phyloP scores from a whole-genome alignment of 2,113 vertebrate genomes.

The Archilochus colubris region DNA sequence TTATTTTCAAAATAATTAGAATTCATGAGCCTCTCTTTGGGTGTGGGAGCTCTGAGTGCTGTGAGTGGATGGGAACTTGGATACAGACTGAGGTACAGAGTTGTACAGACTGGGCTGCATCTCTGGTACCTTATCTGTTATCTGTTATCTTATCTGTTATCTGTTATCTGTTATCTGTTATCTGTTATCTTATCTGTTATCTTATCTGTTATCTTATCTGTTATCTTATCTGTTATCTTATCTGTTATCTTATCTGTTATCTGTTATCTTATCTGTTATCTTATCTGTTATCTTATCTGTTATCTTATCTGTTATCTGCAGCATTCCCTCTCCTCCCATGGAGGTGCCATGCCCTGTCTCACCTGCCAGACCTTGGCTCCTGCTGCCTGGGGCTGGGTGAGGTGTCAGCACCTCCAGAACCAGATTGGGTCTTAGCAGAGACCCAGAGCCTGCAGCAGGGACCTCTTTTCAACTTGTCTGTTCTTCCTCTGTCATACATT shows the following conservation, averaged over 20 bases:
- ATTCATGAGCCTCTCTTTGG: neutral
- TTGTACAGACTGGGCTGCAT: too few species aligned
- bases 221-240: neutral
- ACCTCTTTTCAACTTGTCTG: neutral
- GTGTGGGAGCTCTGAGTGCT: neutral
- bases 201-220: too few species aligned
- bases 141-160: too few species aligned
- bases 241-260: too few species aligned
- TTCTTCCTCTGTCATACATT: neutral
- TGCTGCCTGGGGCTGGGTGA: neutral
- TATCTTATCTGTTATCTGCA: neutral
- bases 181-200: too few species aligned
- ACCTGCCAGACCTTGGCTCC: neutral
- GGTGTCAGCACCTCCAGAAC: neutral
- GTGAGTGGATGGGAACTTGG: neutral
- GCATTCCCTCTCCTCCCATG: neutral
- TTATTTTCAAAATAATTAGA: conserved; percentile 18
- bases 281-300: too few species aligned
- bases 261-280: too few species aligned
- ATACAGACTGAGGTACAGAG: neutral
- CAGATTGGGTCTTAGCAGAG: neutral
- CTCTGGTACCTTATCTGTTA: too few species aligned
- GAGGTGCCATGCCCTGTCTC: neutral
- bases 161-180: neutral
- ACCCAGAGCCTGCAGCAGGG: neutral